phyloP scores from a whole-genome alignment of 2,113 vertebrate species.

The Nematolebias whitei region DNA sequence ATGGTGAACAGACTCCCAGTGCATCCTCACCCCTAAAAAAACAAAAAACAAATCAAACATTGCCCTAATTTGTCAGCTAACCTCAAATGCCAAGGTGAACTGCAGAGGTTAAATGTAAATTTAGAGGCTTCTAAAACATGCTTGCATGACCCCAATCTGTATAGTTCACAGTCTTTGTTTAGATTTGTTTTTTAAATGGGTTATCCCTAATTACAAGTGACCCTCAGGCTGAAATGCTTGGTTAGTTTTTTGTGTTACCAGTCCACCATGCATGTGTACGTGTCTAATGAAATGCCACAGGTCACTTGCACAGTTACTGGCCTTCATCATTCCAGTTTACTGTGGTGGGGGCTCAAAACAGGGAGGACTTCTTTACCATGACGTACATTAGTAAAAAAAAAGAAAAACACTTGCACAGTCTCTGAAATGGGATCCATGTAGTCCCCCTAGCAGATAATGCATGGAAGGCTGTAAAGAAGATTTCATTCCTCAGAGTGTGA shows the following conservation, averaged over 20 bases:
- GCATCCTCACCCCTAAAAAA: not conserved
- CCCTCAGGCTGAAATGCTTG: constrained; percentile 49
- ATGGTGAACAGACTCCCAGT: constrained; percentile 20
- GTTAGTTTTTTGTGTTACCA: constrained; percentile 57
- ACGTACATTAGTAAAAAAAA: constrained; percentile 34
- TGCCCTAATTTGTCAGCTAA: constrained; percentile 72
- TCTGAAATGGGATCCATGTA: constrained; percentile 54
- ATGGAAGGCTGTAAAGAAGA: constrained; percentile 58
- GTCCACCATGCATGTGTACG: constrained; percentile 49
- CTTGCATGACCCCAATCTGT: constrained; percentile 64
- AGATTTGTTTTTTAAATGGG: constrained; percentile 65
- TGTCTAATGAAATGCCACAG: constrained; percentile 67
- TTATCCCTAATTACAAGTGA: constrained; percentile 71
- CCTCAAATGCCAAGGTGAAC: constrained; percentile 76
- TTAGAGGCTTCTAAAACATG: constrained; percentile 52
- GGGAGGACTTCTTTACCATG: not conserved
- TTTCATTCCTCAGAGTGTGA: constrained; percentile 60
- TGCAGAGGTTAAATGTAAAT: constrained; percentile 74
- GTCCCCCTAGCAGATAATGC: constrained; percentile 52
- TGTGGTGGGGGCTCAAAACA: constrained; percentile 1
- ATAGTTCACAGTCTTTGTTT: constrained; percentile 67
- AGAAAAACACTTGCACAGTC: not conserved
- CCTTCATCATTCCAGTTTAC: constrained; percentile 42
- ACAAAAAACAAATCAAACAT: constrained; percentile 10
- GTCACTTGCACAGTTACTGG: constrained; percentile 46